Conservation (phyloP, 2,888 invertebrate species). For the Venusia cambrica region DNA sequence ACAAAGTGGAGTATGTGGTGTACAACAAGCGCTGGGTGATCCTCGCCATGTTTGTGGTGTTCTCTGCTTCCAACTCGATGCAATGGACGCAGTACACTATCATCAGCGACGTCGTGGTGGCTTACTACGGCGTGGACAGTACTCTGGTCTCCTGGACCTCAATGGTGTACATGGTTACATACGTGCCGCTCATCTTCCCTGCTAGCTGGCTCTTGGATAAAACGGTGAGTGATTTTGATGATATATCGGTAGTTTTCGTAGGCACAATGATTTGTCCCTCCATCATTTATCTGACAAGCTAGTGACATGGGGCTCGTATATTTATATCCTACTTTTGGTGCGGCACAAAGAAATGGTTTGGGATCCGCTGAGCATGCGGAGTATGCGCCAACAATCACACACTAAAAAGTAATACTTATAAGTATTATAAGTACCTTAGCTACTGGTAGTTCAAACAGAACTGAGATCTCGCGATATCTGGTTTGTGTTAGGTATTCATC, state of each 20-base stretch:
- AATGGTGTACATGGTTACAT: constrained; percentile 98
- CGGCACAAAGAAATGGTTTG: no score
- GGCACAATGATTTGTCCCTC: no score
- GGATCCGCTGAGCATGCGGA: no score
- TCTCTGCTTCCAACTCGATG: constrained; percentile 94
- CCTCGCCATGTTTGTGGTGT: constrained; percentile 90
- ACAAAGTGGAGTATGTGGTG: constrained; percentile 70
- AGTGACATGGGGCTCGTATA: no score
- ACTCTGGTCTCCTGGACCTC: constrained; percentile 96
- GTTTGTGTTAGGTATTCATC: no score
- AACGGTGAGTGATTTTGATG: constrained; percentile 85
- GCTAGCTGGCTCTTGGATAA: constrained; percentile 97
- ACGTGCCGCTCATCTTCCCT: constrained; percentile 98
- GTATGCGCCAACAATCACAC: no score
- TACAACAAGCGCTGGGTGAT: constrained; percentile 90
- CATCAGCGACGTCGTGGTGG: constrained; percentile 89
- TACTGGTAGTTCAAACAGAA: no score
- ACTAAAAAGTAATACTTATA: no score
- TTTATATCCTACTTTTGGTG: no score
- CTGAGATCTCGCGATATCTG: no score
- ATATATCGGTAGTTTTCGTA: background rate
- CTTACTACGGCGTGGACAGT: constrained; percentile 86
- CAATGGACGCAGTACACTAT: constrained; percentile 99
- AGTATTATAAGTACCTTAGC: no score
- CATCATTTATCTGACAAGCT: no score